Percentiles rank a stretch among this genome's conserved stretches.
Conservation (phyloP, 2,888 invertebrate species). For the Acleris emargana region DNA sequence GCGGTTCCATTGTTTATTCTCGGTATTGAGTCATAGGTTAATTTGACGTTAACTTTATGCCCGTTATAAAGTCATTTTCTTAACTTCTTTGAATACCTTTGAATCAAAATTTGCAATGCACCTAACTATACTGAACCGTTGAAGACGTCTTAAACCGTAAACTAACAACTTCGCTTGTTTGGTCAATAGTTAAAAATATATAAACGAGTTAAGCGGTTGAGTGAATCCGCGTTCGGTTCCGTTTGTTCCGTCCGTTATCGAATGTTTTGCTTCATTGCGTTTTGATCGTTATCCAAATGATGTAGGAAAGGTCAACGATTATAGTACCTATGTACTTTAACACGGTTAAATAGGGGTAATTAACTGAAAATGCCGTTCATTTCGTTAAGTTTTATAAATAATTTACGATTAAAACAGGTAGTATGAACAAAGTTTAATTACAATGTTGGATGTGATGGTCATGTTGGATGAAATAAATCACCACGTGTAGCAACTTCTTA, state of each 20-base stretch:
- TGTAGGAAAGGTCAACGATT: not conserved
- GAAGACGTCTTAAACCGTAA: not conserved
- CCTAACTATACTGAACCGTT: not conserved
- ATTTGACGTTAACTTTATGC: slow-evolving; percentile 32
- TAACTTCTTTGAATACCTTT: slow-evolving; percentile 3
- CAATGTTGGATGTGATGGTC: not conserved
- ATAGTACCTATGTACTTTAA: too few relatives aligned
- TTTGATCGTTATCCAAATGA: slow-evolving; percentile 20
- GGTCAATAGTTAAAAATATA: slow-evolving; percentile 27
- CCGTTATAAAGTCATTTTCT: slow-evolving; percentile 24
- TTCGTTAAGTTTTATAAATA: too few relatives aligned
- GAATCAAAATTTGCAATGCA: not conserved
- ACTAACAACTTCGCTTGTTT: slow-evolving; percentile 22
- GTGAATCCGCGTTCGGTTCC: slow-evolving; percentile 31
- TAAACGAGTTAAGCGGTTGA: slow-evolving; percentile 23
- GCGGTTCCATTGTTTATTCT: slow-evolving; percentile 37
- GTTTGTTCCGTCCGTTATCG: slow-evolving; percentile 1
- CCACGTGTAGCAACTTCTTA: not conserved
- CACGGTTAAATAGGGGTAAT: too few relatives aligned
- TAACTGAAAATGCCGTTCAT: too few relatives aligned
- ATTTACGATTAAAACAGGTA: not conserved
- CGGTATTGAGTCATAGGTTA: slow-evolving; percentile 36
- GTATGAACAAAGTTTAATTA: not conserved
- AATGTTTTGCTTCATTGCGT: slow-evolving; percentile 27
- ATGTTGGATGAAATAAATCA: not conserved